Percentiles rank a stretch among this genome's conserved stretches.
These are phyloP conservation scores for Bungarus multicinctus DNA, from an alignment of 2,113 vertebrate genomes.

Conservation along the genomic window DNA sequence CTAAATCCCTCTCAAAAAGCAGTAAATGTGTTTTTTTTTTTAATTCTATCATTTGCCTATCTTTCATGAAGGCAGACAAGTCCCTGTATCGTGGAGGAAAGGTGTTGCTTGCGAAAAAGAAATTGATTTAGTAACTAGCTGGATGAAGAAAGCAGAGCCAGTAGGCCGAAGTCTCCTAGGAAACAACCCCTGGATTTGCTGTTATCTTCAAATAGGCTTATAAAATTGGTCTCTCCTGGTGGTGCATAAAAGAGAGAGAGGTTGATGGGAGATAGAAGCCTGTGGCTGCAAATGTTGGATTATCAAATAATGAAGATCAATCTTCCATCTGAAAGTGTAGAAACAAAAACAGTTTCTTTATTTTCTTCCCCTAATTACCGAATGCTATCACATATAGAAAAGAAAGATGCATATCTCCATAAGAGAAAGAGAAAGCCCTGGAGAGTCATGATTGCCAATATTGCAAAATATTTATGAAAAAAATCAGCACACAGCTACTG, in stretches of 20 bases:
- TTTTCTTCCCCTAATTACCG: background rate
- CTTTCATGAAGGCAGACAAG: background rate
- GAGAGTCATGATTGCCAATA: background rate
- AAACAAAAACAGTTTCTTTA: background rate
- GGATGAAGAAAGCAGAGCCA: fast-evolving
- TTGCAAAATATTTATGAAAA: background rate
- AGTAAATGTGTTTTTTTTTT: background rate
- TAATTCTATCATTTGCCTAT: fast-evolving
- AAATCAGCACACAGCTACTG: background rate
- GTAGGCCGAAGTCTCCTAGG: slow-evolving; percentile 4
- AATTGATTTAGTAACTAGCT: background rate
- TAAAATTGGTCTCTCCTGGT: background rate
- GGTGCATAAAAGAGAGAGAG: background rate
- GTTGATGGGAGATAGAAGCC: background rate
- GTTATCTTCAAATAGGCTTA: background rate
- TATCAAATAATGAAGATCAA: background rate
- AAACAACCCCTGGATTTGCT: background rate
- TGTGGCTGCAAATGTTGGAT: background rate
- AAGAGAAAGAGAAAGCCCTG: background rate
- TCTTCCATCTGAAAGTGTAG: background rate
- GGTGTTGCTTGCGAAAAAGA: background rate
- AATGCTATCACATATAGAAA: background rate
- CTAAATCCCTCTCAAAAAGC: background rate
- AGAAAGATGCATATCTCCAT: background rate
- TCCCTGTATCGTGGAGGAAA: background rate